Evolutionary conservation across 2,797 vertebrate species (phyloP).

Genomic region (Fistularia tabacaria): DNA sequence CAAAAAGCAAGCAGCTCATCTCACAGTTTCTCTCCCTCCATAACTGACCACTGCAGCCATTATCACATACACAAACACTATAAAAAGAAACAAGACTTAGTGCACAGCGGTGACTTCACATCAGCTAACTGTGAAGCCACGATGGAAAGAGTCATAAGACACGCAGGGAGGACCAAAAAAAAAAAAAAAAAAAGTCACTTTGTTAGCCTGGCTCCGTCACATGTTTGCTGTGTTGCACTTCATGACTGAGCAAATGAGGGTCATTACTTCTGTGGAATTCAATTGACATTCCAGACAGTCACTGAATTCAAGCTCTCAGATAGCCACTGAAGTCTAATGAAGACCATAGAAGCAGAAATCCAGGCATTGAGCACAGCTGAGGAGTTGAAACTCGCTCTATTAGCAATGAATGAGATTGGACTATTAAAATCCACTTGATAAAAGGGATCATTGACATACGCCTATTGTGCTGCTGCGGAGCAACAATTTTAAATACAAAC

Average conservation of each 20-base stretch:
- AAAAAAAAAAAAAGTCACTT: too few relatives aligned
- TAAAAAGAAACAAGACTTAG: conserved; percentile 11
- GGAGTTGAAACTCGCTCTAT: too few relatives aligned
- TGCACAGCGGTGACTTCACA: conserved; percentile 16
- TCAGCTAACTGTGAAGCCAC: not conserved
- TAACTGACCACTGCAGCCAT: conserved; percentile 13
- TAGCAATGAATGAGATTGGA: too few relatives aligned
- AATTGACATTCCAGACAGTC: conserved; percentile 47
- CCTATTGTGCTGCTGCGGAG: too few relatives aligned
- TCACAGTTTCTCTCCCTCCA: too few relatives aligned
- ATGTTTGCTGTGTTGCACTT: conserved; percentile 34
- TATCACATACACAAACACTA: conserved; percentile 19
- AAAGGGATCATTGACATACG: too few relatives aligned
- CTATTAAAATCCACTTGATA: too few relatives aligned
- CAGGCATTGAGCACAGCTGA: too few relatives aligned
- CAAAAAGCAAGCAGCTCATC: too few relatives aligned
- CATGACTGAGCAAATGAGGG: conserved; percentile 40
- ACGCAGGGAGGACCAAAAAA: too few relatives aligned
- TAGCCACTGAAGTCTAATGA: conserved; percentile 1
- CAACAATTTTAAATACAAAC: too few relatives aligned
- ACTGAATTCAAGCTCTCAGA: conserved; percentile 11
- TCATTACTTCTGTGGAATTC: conserved; percentile 49
- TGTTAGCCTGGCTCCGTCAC: conserved; percentile 47
- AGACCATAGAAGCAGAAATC: not conserved
- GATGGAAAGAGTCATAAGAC: conserved; percentile 32